phyloP scores from a whole-genome alignment of 2,113 vertebrate genomes.

The Erpornis zantholeuca region DNA sequence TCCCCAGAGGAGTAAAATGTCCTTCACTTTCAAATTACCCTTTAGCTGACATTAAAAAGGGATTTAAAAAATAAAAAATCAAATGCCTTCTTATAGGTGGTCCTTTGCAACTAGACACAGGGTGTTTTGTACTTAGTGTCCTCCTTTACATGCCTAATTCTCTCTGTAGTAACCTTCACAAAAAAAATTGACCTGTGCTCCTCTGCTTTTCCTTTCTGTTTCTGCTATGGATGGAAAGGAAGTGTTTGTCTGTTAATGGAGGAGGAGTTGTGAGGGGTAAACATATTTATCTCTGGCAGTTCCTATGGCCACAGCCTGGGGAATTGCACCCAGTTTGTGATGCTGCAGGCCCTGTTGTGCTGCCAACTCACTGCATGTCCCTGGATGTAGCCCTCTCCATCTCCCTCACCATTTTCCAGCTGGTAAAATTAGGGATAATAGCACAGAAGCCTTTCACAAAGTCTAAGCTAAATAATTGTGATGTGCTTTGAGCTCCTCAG shows the following conservation, averaged over 20 bases:
- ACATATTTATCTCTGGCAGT: background rate
- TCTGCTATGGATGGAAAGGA: background rate
- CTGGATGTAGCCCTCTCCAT: accelerated
- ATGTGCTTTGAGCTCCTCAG: constrained; percentile 33
- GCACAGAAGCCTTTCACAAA: constrained; percentile 1
- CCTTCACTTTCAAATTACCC: constrained; percentile 61
- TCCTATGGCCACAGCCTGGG: background rate
- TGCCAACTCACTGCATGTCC: background rate
- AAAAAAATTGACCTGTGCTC: background rate
- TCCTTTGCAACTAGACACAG: background rate
- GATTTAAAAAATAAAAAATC: background rate
- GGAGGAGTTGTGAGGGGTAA: background rate
- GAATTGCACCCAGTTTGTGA: background rate
- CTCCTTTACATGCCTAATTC: background rate
- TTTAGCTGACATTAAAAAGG: constrained; percentile 43
- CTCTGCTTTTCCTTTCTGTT: background rate
- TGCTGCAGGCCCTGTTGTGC: background rate
- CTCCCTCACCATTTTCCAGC: background rate
- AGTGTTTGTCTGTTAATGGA: background rate
- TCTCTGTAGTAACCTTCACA: background rate
- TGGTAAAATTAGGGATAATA: constrained; percentile 45
- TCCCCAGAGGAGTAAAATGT: constrained; percentile 55
- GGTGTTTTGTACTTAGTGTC: background rate
- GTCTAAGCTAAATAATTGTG: constrained; percentile 46
- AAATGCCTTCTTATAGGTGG: constrained; percentile 4